Conservation (phyloP, 2,888 invertebrate species). For the Chrysodeixis includens region DNA sequence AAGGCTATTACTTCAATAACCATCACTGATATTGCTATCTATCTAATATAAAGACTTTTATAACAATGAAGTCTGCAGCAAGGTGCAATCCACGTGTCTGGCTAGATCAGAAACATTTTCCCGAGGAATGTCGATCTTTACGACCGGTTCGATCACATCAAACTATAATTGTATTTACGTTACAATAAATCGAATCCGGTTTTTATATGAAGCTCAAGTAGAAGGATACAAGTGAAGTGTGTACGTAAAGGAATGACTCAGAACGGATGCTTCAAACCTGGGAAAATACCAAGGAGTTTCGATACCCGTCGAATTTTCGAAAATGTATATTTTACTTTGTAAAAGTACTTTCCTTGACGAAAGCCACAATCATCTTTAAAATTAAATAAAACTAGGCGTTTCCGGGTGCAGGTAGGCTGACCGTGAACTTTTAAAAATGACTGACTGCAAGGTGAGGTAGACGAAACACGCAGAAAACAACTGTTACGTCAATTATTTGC, state of each 20-base stretch:
- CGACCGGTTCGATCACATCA: slow-evolving; percentile 19
- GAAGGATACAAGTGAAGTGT: neutral
- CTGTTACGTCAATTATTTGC: slow-evolving; percentile 38
- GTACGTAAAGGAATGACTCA: slow-evolving; percentile 5
- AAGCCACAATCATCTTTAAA: neutral
- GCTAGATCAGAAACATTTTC: slow-evolving; percentile 6
- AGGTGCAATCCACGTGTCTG: slow-evolving; percentile 5
- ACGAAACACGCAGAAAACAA: slow-evolving; percentile 29
- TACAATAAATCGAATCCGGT: slow-evolving; percentile 13
- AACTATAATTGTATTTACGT: slow-evolving; percentile 13
- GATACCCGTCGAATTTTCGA: neutral
- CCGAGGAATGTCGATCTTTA: slow-evolving; percentile 24
- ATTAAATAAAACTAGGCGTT: slow-evolving; percentile 23
- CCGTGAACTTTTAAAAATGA: slow-evolving; percentile 57
- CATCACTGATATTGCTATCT: slow-evolving; percentile 6
- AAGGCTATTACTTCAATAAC: neutral
- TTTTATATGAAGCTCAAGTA: slow-evolving; percentile 8
- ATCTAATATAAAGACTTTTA: neutral
- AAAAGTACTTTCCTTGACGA: neutral
- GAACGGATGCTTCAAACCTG: neutral
- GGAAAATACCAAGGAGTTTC: neutral
- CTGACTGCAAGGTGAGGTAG: slow-evolving; percentile 32
- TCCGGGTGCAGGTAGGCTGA: slow-evolving; percentile 32
- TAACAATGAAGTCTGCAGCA: slow-evolving; percentile 17
- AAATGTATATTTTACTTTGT: neutral